Conservation (phyloP, 2,797 vertebrate genomes). For the Neosalanx taihuensis region DNA sequence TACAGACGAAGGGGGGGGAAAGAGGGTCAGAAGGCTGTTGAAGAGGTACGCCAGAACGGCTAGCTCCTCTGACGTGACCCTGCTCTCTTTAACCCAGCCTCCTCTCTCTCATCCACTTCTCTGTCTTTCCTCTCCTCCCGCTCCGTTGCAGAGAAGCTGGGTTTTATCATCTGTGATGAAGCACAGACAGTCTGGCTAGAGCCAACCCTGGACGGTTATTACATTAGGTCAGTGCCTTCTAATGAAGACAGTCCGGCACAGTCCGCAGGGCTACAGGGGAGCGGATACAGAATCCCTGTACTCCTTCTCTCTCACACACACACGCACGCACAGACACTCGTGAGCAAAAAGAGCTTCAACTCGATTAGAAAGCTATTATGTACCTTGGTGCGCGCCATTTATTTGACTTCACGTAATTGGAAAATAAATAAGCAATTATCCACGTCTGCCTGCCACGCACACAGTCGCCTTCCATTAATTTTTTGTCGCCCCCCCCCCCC, state of each 20-base stretch:
- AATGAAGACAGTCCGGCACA: constrained; percentile 65
- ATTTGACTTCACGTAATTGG: constrained; percentile 45
- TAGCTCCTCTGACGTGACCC: neutral
- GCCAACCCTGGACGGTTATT: constrained; percentile 69
- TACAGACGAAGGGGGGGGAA: constrained; percentile 17
- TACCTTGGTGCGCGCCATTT: constrained; percentile 38
- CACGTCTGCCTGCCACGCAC: constrained; percentile 24
- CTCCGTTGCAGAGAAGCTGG: constrained; percentile 52
- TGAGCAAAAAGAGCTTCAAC: constrained; percentile 37
- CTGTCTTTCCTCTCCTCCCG: neutral
- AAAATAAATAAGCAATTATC: constrained; percentile 48
- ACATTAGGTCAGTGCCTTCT: constrained; percentile 67
- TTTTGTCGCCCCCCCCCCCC: neutral
- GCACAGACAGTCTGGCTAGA: constrained; percentile 62
- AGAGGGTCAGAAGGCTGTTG: constrained; percentile 31
- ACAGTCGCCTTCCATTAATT: constrained; percentile 33
- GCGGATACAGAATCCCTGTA: constrained; percentile 23
- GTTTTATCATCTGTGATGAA: constrained; percentile 73
- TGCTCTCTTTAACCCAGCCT: neutral
- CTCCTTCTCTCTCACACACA: constrained; percentile 1
- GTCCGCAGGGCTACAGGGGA: constrained; percentile 61
- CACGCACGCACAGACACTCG: constrained; percentile 1
- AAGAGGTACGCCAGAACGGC: constrained; percentile 51
- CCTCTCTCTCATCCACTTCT: constrained; percentile 39
- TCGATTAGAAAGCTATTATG: constrained; percentile 53